A percentile compares a stretch with the other conserved stretches of the same genome.
These are phyloP conservation scores for Otolemur garnettii DNA, from an alignment of 2,113 vertebrate species.

Conservation along the genomic window DNA sequence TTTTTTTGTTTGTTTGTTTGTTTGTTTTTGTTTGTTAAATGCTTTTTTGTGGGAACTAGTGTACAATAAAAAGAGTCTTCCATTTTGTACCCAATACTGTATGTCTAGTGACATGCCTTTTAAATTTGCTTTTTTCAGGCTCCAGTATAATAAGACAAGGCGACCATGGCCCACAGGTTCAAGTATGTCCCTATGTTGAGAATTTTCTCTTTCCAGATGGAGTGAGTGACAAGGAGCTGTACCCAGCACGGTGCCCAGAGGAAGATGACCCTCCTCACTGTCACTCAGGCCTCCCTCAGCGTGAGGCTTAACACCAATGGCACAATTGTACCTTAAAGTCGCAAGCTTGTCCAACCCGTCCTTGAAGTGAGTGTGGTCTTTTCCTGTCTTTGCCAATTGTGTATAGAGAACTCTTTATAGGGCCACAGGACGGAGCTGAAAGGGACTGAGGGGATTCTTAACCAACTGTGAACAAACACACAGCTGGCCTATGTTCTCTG, in stretches of 20 bases:
- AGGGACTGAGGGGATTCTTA: not conserved
- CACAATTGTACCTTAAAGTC: not conserved
- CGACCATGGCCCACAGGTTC: not conserved
- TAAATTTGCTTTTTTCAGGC: not conserved
- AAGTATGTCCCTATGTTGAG: not conserved
- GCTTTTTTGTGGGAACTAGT: not conserved
- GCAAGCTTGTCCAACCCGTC: accelerated
- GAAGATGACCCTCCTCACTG: not conserved
- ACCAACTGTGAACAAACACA: not conserved
- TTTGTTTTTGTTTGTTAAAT: not conserved
- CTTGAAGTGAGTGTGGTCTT: not conserved
- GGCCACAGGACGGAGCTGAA: not conserved
- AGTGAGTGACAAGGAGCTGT: not conserved
- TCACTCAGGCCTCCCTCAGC: not conserved
- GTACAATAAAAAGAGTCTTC: not conserved
- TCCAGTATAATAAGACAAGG: not conserved
- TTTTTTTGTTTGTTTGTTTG: not conserved
- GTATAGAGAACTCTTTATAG: not conserved
- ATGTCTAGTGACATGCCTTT: not conserved
- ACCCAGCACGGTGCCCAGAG: not conserved
- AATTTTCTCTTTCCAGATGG: not conserved
- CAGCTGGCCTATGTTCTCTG: not conserved
- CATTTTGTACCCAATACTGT: not conserved
- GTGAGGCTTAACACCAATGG: too few species aligned
- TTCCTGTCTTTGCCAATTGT: not conserved